Conservation (phyloP, 2,888 invertebrate genomes). For the Drosophila falleni region DNA sequence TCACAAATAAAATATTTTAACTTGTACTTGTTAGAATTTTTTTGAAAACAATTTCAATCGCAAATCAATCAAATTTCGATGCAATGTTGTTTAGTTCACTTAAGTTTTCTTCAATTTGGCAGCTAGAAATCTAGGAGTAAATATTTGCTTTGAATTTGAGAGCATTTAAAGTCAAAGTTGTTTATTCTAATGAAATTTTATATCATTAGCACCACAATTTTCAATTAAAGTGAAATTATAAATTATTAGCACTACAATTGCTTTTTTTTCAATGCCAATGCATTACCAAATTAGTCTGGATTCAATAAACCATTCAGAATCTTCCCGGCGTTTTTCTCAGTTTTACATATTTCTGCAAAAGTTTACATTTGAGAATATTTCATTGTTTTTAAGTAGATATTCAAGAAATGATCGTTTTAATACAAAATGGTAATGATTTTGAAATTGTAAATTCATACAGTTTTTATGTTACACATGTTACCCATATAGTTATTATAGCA, state of each 20-base stretch:
- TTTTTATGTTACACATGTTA: no score
- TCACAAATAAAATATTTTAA: not conserved
- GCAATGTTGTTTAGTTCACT: not conserved
- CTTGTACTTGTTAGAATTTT: not conserved
- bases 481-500: not conserved
- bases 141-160: no score
- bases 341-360: not conserved
- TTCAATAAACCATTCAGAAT: not conserved
- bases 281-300: no score
- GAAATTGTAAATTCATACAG: no score
- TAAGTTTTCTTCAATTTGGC: not conserved
- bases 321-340: not conserved
- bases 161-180: no score
- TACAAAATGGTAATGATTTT: no score
- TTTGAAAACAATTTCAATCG: not conserved
- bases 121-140: not conserved
- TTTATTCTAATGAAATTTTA: not conserved
- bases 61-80: not conserved
- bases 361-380: no score
- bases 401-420: not conserved
- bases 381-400: not conserved
- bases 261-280: no score
- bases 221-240: no score
- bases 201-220: no score
- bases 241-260: no score